Evolutionary conservation across 1,140 invertebrate genomes (phyloP).

Genomic region (Anoplophora glabripennis): DNA sequence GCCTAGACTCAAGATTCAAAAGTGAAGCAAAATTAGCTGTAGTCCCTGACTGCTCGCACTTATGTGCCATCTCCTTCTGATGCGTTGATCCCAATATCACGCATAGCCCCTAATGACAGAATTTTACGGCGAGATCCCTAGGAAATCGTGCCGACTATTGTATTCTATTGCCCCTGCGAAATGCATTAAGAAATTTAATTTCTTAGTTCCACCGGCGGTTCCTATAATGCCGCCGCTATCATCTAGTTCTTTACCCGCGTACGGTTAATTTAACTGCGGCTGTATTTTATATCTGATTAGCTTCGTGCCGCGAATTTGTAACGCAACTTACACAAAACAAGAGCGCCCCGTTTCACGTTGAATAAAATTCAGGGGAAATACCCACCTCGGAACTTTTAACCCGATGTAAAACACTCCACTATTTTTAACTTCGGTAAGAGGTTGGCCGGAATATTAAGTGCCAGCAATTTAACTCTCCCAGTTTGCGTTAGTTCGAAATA

Average conservation of each 20-base stretch:
- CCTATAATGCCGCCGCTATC: not conserved
- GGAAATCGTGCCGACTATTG: slow-evolving; percentile 24
- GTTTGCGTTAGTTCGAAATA: too few relatives aligned
- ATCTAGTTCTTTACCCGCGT: slow-evolving; percentile 10
- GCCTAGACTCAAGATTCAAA: too few relatives aligned
- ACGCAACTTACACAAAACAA: slow-evolving; percentile 10
- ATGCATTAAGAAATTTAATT: slow-evolving; percentile 27
- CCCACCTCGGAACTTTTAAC: slow-evolving; percentile 1
- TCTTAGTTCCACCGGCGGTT: slow-evolving; percentile 12
- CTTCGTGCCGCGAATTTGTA: slow-evolving; percentile 11
- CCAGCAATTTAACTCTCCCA: too few relatives aligned
- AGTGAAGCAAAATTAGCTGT: too few relatives aligned
- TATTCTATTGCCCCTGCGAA: slow-evolving; percentile 14
- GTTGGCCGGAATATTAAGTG: too few relatives aligned
- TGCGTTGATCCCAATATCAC: too few relatives aligned
- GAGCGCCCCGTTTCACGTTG: slow-evolving; percentile 8
- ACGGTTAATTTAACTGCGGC: slow-evolving; percentile 15
- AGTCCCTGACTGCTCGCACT: too few relatives aligned
- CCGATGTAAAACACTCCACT: slow-evolving; percentile 8
- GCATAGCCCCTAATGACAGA: too few relatives aligned
- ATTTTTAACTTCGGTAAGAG: not conserved
- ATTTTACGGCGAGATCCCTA: not conserved
- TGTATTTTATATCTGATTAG: slow-evolving; percentile 23
- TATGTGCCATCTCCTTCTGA: too few relatives aligned
- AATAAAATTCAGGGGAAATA: slow-evolving; percentile 9